A percentile compares a stretch with the other conserved stretches of the same genome.
Conservation (phyloP, 1,140 invertebrate genomes). For the Calycopis cecrops region DNA sequence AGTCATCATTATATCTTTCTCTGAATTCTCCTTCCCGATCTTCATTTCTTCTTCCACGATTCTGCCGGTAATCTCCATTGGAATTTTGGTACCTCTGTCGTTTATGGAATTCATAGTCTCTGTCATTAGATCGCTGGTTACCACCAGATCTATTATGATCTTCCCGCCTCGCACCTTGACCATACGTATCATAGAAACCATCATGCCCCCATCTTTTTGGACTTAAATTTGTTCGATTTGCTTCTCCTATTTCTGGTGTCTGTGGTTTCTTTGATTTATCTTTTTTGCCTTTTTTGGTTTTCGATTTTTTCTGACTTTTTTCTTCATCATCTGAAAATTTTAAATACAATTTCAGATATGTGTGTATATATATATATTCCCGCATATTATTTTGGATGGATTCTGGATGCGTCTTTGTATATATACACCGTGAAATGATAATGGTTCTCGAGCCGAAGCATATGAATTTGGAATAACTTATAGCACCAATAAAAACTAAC, state of each 20-base stretch:
- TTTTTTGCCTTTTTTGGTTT: constrained; percentile 48
- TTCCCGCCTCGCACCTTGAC: constrained; percentile 41
- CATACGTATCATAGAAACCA: constrained; percentile 63
- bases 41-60: constrained; percentile 16
- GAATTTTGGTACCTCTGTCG: background rate
- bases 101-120: background rate
- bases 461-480: too few relatives aligned
- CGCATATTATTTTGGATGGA: too few relatives aligned
- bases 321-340: constrained; percentile 47
- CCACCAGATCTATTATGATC: constrained; percentile 30
- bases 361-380: too few relatives aligned
- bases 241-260: constrained; percentile 30
- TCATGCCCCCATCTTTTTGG: constrained; percentile 58
- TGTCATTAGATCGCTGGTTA: background rate
- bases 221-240: constrained; percentile 33
- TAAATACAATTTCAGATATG: background rate
- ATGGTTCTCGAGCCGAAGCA: too few relatives aligned
- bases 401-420: too few relatives aligned
- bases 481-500: too few relatives aligned
- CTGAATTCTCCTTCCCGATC: constrained; percentile 24
- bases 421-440: too few relatives aligned
- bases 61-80: background rate
- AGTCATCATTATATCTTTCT: constrained; percentile 26
- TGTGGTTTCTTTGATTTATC: constrained; percentile 33
- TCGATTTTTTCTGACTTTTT: constrained; percentile 43